Evolutionary conservation across 2,797 vertebrate species (phyloP), one percentile per base, ranked within the genome.

Genomic region (Cheirogaleus major): DNA sequence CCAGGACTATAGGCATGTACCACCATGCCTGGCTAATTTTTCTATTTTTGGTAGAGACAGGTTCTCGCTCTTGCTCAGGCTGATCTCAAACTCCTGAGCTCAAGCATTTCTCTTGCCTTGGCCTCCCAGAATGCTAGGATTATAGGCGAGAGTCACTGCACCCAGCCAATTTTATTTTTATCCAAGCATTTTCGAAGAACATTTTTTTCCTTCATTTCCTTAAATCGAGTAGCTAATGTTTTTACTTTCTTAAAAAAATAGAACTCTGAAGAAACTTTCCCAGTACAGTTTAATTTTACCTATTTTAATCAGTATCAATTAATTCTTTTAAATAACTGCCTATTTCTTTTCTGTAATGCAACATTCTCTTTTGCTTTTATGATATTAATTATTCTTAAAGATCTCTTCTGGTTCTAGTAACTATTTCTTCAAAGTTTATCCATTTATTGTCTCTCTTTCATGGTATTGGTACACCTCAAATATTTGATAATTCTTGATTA

Each of bases 201-300:
- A 23, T 61, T 45, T 93, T 73, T 81, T 79, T 90, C 76, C 43
- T 91, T 87, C 35, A 82, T 85, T 94, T 2, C 35, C 69, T 50
- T 86, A 95, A 93, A 41, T 78, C n/a, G 92, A 93, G 30, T 79
- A 87, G 61, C 7, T 67, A 82, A 52, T 90, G 63, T 11, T 48
- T 80, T 90, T 69, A 79, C 43, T 38, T 38, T 38, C 38, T 91
- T 69, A 20, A 67, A 89, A 96, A 82, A 91, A 50, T 0, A 50
- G 69, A 94, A 97, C 18, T 73, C 86, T 52, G 35, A 89, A 78
- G 45, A 91, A 70, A 88, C 25, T 89, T 82, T 69, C 38, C 10
- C 65, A 92, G 41, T 83, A 23, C 70, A 41, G 73, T 57, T 93
- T 83, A 95, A 80, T 72, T 92, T 91, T 11, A 79, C 63, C 57